These are phyloP conservation scores for Helarctos malayanus DNA, from an alignment of 2,797 vertebrate genomes.

Conservation along the genomic window DNA sequence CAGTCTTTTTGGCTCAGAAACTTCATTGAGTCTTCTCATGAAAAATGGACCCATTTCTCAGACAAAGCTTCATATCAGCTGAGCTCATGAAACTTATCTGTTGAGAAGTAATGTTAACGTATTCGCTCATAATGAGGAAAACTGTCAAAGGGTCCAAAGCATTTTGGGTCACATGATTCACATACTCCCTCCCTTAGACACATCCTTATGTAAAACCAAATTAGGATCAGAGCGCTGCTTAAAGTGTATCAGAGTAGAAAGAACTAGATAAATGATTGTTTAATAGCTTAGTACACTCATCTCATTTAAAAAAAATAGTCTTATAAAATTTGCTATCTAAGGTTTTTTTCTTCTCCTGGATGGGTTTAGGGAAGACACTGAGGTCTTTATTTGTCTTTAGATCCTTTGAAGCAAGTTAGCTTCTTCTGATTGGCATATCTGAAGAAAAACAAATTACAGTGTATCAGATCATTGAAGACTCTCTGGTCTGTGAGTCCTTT, in stretches of 20 bases:
- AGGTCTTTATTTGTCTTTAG: conserved; percentile 31
- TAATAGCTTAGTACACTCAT: background rate
- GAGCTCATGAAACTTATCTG: background rate
- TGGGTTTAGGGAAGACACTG: background rate
- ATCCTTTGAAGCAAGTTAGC: background rate
- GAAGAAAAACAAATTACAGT: background rate
- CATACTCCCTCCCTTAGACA: background rate
- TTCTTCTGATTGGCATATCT: background rate
- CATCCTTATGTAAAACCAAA: background rate
- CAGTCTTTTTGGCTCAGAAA: background rate
- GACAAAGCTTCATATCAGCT: background rate
- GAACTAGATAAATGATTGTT: background rate
- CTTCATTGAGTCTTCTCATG: background rate
- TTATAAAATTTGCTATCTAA: background rate
- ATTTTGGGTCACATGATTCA: background rate
- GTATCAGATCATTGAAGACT: background rate
- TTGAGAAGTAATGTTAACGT: background rate
- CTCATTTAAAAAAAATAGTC: background rate
- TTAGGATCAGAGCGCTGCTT: background rate
- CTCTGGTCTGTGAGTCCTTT: background rate
- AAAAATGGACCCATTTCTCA: background rate
- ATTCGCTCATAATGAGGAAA: background rate
- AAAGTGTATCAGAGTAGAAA: background rate
- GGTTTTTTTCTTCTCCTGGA: background rate
- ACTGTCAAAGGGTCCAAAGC: background rate